Percentiles rank a stretch among this genome's conserved stretches.
Conservation (phyloP, 2,888 invertebrate genomes). For the Drosophila incognita region DNA sequence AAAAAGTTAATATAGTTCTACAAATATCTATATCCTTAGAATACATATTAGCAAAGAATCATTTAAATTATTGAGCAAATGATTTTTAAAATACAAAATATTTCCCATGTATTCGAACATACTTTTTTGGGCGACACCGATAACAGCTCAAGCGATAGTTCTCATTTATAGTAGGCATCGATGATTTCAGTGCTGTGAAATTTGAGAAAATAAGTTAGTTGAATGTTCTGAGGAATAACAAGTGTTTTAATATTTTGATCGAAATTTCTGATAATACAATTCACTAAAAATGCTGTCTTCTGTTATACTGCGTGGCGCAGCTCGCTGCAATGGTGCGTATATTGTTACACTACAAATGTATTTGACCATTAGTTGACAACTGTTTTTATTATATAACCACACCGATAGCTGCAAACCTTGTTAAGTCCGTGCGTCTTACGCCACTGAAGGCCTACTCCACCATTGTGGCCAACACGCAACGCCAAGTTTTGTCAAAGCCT, state of each 20-base stretch:
- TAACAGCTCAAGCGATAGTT: slow-evolving; percentile 21
- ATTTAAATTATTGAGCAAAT: neutral
- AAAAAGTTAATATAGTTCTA: neutral
- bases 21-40: neutral
- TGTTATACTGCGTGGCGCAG: slow-evolving; percentile 74
- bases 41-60: neutral
- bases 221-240: slow-evolving; percentile 36
- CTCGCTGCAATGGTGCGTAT: slow-evolving; percentile 77
- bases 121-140: slow-evolving; percentile 10
- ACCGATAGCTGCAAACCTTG: slow-evolving; percentile 60
- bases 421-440: slow-evolving; percentile 68
- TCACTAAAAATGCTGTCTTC: slow-evolving; percentile 71
- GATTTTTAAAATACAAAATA: neutral
- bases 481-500: slow-evolving; percentile 61
- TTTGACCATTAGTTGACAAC: neutral
- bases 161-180: slow-evolving; percentile 7
- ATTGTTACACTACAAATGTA: no score
- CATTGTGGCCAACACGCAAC: slow-evolving; percentile 62
- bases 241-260: slow-evolving; percentile 39
- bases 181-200: slow-evolving; percentile 52
- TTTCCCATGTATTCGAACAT: neutral
- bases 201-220: slow-evolving; percentile 12
- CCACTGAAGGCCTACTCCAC: slow-evolving; percentile 79
- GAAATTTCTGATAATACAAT: slow-evolving; percentile 33
- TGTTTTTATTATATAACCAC: slow-evolving; percentile 78